These are phyloP conservation scores for Euglossa dilemma DNA, from an alignment of 1,140 invertebrate species.

Conservation along the genomic window DNA sequence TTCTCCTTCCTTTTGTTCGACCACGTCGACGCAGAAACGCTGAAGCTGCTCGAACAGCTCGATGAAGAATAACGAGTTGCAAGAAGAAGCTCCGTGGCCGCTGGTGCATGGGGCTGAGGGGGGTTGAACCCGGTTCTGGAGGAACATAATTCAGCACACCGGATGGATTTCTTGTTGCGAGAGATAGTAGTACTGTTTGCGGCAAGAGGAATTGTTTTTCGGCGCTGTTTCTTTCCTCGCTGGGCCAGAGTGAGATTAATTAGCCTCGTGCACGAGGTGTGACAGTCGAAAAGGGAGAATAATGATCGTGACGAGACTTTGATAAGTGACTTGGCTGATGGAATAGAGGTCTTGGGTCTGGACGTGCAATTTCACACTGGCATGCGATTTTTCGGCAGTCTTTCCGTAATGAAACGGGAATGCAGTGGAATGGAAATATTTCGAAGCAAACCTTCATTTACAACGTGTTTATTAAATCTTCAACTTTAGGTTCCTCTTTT, in stretches of 20 bases:
- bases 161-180: background rate
- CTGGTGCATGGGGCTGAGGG: no score
- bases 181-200: background rate
- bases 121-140: background rate
- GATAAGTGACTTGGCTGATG: no score
- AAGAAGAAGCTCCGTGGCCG: background rate
- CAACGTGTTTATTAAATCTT: no score
- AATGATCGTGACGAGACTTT: background rate
- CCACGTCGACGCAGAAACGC: background rate
- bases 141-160: background rate
- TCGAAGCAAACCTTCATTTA: no score
- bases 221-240: background rate
- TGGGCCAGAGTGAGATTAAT: background rate
- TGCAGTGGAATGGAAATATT: no score
- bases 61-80: slow-evolving; percentile 15
- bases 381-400: no score
- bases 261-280: background rate
- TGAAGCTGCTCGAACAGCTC: background rate
- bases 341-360: no score
- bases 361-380: no score
- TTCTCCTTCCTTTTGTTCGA: background rate
- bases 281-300: background rate
- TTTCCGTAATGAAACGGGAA: no score
- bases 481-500: no score
- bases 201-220: background rate